These are phyloP conservation scores for Coremacera marginata DNA, from an alignment of 2,888 invertebrate species.

Conservation along the genomic window DNA sequence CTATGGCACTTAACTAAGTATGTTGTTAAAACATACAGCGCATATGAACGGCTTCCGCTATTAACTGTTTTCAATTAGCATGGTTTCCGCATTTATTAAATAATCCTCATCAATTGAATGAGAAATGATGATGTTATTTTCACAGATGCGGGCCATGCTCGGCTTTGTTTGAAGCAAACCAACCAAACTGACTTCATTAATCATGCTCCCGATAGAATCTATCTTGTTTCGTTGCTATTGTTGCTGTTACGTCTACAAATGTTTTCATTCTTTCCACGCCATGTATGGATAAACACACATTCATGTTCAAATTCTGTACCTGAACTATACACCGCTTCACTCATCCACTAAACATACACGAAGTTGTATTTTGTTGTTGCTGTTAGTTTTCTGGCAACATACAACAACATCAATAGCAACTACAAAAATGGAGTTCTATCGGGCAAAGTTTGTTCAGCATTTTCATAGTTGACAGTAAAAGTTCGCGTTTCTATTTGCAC, in stretches of 20 bases:
- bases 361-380: constrained; percentile 2
- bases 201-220: constrained; percentile 12
- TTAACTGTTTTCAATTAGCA: not conserved
- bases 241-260: not conserved
- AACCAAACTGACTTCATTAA: constrained; percentile 24
- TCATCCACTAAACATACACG: not conserved
- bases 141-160: not conserved
- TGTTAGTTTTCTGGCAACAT: constrained; percentile 9
- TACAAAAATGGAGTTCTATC: constrained; percentile 32
- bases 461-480: constrained; percentile 1
- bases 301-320: not conserved
- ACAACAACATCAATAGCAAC: constrained; percentile 28
- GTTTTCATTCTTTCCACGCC: constrained; percentile 16
- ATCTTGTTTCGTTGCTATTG: not conserved
- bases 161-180: not conserved
- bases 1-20: too few species aligned
- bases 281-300: constrained; percentile 16
- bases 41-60: not conserved
- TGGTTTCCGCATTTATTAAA: not conserved
- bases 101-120: constrained; percentile 7
- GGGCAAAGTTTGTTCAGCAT: constrained; percentile 19
- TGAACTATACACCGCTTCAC: not conserved
- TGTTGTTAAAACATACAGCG: too few species aligned
- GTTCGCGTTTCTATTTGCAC: not conserved
- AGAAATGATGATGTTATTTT: constrained; percentile 4